Conservation (phyloP, 1,140 invertebrate genomes). For the Ceratitis capitata region DNA sequence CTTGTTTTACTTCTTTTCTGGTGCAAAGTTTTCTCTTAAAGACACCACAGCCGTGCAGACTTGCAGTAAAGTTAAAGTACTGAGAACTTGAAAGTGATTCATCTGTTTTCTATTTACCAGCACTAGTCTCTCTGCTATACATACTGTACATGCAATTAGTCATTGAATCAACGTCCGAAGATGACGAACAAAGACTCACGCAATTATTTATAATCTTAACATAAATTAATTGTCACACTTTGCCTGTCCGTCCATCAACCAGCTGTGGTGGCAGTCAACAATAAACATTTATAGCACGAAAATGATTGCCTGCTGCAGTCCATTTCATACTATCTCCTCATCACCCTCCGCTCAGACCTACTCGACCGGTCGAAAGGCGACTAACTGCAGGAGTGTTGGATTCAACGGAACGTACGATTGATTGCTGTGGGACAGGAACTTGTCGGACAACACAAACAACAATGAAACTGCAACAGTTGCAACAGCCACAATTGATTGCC, state of each 20-base stretch:
- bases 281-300: neutral
- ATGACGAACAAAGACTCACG: neutral
- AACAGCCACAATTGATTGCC: neutral
- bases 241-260: neutral
- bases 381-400: neutral
- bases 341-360: too few species aligned
- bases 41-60: neutral
- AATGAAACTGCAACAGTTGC: neutral
- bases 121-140: too few species aligned
- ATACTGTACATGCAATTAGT: neutral
- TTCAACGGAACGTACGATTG: neutral
- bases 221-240: conserved; percentile 30
- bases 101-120: neutral
- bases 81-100: neutral
- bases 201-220: conserved; percentile 38
- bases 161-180: neutral
- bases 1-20: too few species aligned
- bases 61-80: neutral
- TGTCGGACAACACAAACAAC: neutral
- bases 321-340: too few species aligned
- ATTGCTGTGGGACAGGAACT: conserved; percentile 25
- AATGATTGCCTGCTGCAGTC: conserved; percentile 3
- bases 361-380: too few species aligned
- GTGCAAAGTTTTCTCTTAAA: neutral
- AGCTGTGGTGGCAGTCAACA: neutral